phyloP scores from a whole-genome alignment of 2,888 invertebrate species.

The Chydorus sphaericus region DNA sequence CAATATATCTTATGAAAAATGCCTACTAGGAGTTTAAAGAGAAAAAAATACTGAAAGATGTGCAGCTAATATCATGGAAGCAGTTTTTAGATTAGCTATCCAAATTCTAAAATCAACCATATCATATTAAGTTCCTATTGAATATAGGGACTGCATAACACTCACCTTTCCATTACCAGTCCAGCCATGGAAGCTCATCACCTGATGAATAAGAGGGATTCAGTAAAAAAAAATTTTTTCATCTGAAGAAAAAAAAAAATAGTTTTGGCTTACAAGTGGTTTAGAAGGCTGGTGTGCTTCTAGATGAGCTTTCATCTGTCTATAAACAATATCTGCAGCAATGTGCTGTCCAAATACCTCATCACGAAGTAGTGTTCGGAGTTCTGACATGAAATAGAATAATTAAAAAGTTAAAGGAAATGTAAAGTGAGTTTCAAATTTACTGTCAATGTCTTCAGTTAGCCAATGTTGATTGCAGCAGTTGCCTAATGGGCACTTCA shows the following conservation, averaged over 20 bases:
- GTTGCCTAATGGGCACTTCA: not conserved
- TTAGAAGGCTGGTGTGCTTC: slow-evolving; percentile 40
- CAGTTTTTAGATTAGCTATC: no score
- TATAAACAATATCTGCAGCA: slow-evolving; percentile 48
- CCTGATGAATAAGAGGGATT: no score
- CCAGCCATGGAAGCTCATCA: slow-evolving; percentile 85
- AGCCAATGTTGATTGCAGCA: slow-evolving; percentile 10
- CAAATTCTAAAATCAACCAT: no score
- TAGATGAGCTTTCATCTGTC: slow-evolving; percentile 50
- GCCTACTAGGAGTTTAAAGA: no score
- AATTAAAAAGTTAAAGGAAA: slow-evolving; percentile 17
- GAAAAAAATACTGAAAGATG: no score
- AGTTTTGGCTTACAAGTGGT: no score
- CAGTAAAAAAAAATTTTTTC: no score
- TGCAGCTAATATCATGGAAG: no score
- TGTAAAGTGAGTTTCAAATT: not conserved
- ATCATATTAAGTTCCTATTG: no score
- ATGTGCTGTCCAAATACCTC: slow-evolving; percentile 69
- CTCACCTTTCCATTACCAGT: slow-evolving; percentile 92
- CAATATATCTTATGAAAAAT: no score
- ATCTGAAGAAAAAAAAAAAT: no score
- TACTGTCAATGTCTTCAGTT: not conserved
- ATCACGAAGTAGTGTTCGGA: slow-evolving; percentile 34
- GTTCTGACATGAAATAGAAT: slow-evolving; percentile 32
- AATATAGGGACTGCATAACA: no score